Base-by-base conservation (phyloP, 1,140 invertebrate genomes). In the Maniola jurtina region DNA sequence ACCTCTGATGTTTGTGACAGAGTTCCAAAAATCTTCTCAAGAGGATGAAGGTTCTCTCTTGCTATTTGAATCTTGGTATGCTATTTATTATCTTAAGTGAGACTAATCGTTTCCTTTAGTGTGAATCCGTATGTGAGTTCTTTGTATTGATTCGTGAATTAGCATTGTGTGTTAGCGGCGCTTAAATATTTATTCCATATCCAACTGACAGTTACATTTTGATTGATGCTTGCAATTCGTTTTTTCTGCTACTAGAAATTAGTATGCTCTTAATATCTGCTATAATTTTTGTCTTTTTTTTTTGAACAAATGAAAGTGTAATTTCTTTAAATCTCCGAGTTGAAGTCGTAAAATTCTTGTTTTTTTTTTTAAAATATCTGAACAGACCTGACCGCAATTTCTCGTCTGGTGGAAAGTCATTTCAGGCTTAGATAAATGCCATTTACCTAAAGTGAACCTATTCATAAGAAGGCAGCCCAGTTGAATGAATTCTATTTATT, bases 211-310 rank as follows among this genome's bases (percentile, higher is more conserved):
- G 56, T 35, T 66, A 66, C 15, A 42, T 65, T 65, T 58, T 66
- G 56, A 66, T 66, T 60, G 64, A 66, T 66, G 64, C 36, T 66
- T 60, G 64, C 64, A 66, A 66, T 60, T 66, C 42, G 38, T 15
- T 59, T 66, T 66, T 66, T 34, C 11, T 55, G 33, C 57, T 60
- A 54, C 54, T 40, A 62, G 35, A 54, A 62, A 54, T 66, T 60
- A 55, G 45, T 54, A 42, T 60, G 57, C 40, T 66, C 64, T 60
- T 66, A 66, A 60, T 66, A 38, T 48, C 48, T 25, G 25, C 25
- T 25, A 25, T 25, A 25, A 25, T 25, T 25, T n/a, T 47, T 34
- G n/a, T 65, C 54, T 8, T 11, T 65, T 60, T 58, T 60, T 54
- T 50, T 16, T 35, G 1, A 16, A n/a, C n/a, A 45, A 60, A 36